Percentiles rank a stretch among this genome's conserved stretches.
phyloP scores from a whole-genome alignment of 2,888 invertebrate genomes.

The Ormyrus labotus region DNA sequence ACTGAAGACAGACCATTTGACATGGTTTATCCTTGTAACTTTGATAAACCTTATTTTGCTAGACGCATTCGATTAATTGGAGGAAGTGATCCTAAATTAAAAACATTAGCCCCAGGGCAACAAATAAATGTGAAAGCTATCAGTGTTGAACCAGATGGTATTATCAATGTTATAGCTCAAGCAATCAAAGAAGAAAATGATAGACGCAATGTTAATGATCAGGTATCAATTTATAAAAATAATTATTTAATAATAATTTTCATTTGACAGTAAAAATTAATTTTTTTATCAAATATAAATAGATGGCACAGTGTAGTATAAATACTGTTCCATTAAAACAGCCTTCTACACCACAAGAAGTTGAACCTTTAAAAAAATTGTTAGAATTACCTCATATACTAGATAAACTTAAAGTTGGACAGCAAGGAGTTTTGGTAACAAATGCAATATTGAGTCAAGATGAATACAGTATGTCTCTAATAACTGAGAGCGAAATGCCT shows the following conservation, averaged over 20 bases:
- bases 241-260: background rate
- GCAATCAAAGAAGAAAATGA: background rate
- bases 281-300: background rate
- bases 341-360: background rate
- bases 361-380: slow-evolving; percentile 16
- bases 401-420: slow-evolving; percentile 39
- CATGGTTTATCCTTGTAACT: slow-evolving; percentile 48
- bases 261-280: background rate
- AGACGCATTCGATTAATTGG: slow-evolving; percentile 58
- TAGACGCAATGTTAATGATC: background rate
- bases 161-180: slow-evolving; percentile 29
- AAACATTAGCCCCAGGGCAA: slow-evolving; percentile 54
- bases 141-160: slow-evolving; percentile 30
- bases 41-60: slow-evolving; percentile 53
- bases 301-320: slow-evolving; percentile 24
- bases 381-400: slow-evolving; percentile 28
- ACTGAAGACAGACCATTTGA: slow-evolving; percentile 35
- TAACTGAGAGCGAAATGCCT: slow-evolving; percentile 11
- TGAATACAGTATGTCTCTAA: slow-evolving; percentile 59
- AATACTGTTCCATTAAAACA: background rate
- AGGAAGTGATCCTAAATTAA: slow-evolving; percentile 28
- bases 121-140: slow-evolving; percentile 55
- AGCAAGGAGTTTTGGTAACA: slow-evolving; percentile 54
- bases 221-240: background rate
- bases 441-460: slow-evolving; percentile 55